Conservation (phyloP, 2,888 invertebrate species). For the Orthonevra nobilis region DNA sequence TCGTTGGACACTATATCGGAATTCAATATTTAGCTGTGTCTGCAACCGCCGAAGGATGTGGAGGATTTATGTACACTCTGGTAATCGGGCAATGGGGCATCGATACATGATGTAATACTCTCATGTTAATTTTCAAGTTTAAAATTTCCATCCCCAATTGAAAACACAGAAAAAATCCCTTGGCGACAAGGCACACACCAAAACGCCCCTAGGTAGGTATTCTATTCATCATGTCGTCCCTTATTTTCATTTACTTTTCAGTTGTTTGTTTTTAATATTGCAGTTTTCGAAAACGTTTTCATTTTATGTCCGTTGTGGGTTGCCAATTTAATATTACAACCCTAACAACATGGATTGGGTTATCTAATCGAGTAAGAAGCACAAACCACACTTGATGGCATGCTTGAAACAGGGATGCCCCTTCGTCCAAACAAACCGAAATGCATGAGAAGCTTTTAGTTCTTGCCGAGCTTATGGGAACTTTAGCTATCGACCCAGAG, state of each 20-base stretch:
- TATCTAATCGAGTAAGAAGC: conserved; percentile 44
- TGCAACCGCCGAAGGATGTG: neutral
- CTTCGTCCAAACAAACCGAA: no score
- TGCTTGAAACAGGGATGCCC: conserved; percentile 11
- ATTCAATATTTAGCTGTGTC: conserved; percentile 1
- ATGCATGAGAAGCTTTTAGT: neutral
- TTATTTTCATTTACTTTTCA: conserved; percentile 53
- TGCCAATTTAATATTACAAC: conserved; percentile 59
- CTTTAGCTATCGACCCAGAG: conserved; percentile 15
- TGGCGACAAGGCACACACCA: conserved; percentile 6
- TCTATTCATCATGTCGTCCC: neutral
- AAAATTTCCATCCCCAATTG: conserved; percentile 26
- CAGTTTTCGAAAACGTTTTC: conserved; percentile 47
- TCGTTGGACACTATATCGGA: no score
- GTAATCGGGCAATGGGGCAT: conserved; percentile 29
- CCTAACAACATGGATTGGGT: conserved; percentile 47
- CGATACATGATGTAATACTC: conserved; percentile 50
- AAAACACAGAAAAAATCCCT: conserved; percentile 38
- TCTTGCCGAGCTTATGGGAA: conserved; percentile 8
- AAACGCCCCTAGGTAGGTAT: neutral
- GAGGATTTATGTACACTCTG: no score
- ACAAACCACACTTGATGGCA: conserved; percentile 31
- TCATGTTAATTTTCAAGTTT: conserved; percentile 32
- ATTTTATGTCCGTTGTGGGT: conserved; percentile 50
- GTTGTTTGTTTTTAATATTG: conserved; percentile 16